phyloP scores from a whole-genome alignment of 1,140 invertebrate genomes.

The Meloidogyne floridensis region DNA sequence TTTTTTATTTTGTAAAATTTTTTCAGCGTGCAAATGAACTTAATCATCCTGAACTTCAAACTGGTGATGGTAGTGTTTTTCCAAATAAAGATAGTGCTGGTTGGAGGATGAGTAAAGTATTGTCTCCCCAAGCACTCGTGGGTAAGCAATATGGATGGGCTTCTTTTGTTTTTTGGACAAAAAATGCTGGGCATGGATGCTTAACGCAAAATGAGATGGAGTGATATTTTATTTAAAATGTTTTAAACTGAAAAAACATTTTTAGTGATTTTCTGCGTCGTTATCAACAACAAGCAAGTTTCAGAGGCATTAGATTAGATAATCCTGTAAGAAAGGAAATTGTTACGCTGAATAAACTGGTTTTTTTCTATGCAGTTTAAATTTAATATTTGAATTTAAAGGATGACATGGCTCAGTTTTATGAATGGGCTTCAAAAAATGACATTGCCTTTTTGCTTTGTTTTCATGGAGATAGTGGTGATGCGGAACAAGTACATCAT shows the following conservation, averaged over 20 bases:
- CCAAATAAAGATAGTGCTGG: neutral
- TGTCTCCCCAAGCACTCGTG: constrained; percentile 12
- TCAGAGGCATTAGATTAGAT: neutral
- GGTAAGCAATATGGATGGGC: constrained; percentile 15
- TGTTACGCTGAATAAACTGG: neutral
- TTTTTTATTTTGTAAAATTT: neutral
- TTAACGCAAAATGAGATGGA: neutral
- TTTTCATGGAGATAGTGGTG: constrained; percentile 19
- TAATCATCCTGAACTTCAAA: constrained; percentile 17
- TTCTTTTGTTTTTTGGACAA: neutral
- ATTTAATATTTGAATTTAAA: neutral
- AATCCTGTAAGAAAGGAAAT: neutral
- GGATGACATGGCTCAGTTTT: neutral
- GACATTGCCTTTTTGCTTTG: constrained; percentile 25
- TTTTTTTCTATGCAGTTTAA: neutral
- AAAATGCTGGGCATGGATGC: neutral
- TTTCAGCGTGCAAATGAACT: constrained; percentile 11
- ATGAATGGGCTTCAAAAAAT: neutral
- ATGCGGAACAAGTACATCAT: constrained; percentile 18
- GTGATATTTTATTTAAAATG: neutral
- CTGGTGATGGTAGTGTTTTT: constrained; percentile 3
- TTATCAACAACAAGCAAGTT: constrained; percentile 8
- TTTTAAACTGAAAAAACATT: neutral
- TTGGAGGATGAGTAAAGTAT: constrained; percentile 16
- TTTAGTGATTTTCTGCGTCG: constrained; percentile 9